Percentiles rank a stretch among this genome's conserved stretches.
Conservation (phyloP, 2,888 invertebrate species). For the Metopia argyrocephala region DNA sequence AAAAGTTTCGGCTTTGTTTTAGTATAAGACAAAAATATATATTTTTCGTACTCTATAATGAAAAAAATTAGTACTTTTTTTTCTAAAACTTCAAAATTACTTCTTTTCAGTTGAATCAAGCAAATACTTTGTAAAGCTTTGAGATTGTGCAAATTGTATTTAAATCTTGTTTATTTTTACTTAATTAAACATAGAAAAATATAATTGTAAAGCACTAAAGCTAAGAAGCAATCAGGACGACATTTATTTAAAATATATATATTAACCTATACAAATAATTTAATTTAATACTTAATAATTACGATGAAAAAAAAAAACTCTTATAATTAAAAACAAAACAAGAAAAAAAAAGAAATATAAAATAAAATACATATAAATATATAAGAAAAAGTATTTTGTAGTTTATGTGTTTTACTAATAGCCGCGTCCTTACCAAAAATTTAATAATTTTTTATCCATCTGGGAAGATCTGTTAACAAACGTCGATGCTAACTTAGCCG, state of each 20-base stretch:
- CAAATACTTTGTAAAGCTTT: slow-evolving; percentile 20
- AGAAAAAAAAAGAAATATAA: neutral
- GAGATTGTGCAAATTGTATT: slow-evolving; percentile 38
- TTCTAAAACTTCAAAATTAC: slow-evolving; percentile 19
- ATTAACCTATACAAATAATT: slow-evolving; percentile 8
- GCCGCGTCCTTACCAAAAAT: too few relatives aligned
- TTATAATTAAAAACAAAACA: slow-evolving; percentile 21
- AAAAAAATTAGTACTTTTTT: neutral
- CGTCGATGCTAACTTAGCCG: too few relatives aligned
- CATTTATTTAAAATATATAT: slow-evolving; percentile 20
- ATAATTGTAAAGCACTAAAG: slow-evolving; percentile 6
- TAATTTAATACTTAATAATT: slow-evolving; percentile 20
- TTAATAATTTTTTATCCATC: too few relatives aligned
- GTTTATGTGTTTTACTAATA: too few relatives aligned
- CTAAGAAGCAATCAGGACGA: slow-evolving; percentile 23
- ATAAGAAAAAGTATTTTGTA: neutral
- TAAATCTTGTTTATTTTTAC: slow-evolving; percentile 35
- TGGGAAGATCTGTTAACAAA: too few relatives aligned
- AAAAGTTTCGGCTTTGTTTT: slow-evolving; percentile 15
- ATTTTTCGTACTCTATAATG: neutral
- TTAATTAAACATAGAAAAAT: slow-evolving; percentile 22
- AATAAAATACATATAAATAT: slow-evolving; percentile 10
- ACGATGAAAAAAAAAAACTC: slow-evolving; percentile 16
- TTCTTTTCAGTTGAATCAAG: slow-evolving; percentile 2
- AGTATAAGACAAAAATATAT: slow-evolving; percentile 33